Percentiles rank a stretch among this genome's conserved stretches.
Evolutionary conservation across 2,888 invertebrate genomes (phyloP).

Genomic region (Diogma glabrata): DNA sequence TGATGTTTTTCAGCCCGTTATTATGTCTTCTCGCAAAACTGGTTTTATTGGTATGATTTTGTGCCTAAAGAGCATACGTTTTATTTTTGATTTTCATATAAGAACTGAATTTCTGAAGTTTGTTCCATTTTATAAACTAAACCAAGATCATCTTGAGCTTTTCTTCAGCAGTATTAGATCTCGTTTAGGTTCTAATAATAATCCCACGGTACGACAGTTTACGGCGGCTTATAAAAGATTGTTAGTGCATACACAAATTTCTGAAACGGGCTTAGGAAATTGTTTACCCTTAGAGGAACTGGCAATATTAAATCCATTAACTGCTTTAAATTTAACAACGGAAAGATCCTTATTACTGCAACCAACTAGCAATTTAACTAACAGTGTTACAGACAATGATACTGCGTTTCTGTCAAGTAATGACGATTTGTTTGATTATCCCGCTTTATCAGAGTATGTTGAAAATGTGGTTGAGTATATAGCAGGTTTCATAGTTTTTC

Average conservation of each 20-base stretch:
- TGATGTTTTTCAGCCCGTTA: too few relatives aligned
- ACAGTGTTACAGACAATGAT: background rate
- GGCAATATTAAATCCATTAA: background rate
- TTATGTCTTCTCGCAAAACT: too few relatives aligned
- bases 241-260: background rate
- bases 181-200: background rate
- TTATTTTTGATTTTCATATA: background rate
- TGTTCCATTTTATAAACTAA: too few relatives aligned
- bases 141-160: background rate
- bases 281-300: background rate
- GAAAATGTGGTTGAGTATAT: constrained; percentile 2
- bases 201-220: constrained; percentile 2
- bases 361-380: background rate
- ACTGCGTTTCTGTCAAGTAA: background rate
- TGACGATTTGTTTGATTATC: background rate
- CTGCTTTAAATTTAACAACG: constrained; percentile 1
- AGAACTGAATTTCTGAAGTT: background rate
- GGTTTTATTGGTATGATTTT: constrained; percentile 1
- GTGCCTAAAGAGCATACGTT: background rate
- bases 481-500: background rate
- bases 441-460: background rate
- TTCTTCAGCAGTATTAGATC: constrained; percentile 1
- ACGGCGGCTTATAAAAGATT: background rate
- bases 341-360: background rate
- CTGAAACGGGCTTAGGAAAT: background rate